phyloP scores from a whole-genome alignment of 2,888 invertebrate species.

The Tipula lateralis region DNA sequence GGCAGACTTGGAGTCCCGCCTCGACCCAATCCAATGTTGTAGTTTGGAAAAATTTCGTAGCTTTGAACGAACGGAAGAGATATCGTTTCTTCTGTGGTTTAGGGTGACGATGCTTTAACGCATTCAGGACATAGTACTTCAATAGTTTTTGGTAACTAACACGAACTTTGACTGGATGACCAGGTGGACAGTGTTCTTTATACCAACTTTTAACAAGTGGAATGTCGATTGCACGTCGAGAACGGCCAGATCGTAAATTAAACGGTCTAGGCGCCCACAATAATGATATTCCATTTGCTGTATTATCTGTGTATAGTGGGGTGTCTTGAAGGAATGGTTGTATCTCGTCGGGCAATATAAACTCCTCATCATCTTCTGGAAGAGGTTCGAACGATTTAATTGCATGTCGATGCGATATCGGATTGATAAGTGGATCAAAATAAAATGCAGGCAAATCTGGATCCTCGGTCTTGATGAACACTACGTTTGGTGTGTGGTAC shows the following conservation, averaged over 20 bases:
- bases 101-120: slow-evolving; percentile 93
- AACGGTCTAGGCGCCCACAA: slow-evolving; percentile 98
- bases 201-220: slow-evolving; percentile 98
- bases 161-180: slow-evolving; percentile 97
- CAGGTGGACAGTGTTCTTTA: slow-evolving; percentile 88
- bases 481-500: slow-evolving; percentile 99
- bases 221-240: slow-evolving; percentile 91
- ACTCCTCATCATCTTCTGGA: slow-evolving; percentile 93
- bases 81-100: slow-evolving; percentile 98
- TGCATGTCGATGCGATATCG: slow-evolving; percentile 91
- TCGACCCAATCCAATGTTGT: slow-evolving; percentile 99
- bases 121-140: slow-evolving; percentile 97
- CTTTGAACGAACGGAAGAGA: slow-evolving; percentile 97
- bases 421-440: slow-evolving; percentile 98
- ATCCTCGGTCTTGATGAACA: slow-evolving; percentile 99
- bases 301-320: slow-evolving; percentile 96
- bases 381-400: slow-evolving; percentile 78
- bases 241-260: slow-evolving; percentile 91
- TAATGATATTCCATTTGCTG: slow-evolving; percentile 95
- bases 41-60: slow-evolving; percentile 99
- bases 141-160: slow-evolving; percentile 98
- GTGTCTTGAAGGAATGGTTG: slow-evolving; percentile 91
- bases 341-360: slow-evolving; percentile 82
- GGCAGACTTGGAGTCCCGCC: slow-evolving; percentile 94
- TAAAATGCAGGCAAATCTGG: slow-evolving; percentile 99